These are phyloP conservation scores for Heliornis fulica DNA, from an alignment of 2,113 vertebrate genomes.

Conservation along the genomic window DNA sequence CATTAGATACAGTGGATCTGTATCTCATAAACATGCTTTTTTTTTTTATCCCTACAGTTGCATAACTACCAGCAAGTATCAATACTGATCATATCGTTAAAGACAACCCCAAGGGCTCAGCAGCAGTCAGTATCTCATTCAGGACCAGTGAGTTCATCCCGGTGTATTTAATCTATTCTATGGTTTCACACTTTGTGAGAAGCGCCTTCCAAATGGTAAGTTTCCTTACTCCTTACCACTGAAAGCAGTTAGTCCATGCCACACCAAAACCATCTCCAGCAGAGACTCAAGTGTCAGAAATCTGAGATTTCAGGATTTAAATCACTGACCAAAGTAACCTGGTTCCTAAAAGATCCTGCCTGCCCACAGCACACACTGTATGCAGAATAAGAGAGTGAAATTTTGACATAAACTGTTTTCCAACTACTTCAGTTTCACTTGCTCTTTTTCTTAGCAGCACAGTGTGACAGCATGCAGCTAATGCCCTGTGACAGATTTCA, in stretches of 20 bases:
- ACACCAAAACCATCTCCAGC: not conserved
- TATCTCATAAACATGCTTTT: rapidly evolving
- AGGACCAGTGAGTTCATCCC: not conserved
- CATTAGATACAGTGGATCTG: not conserved
- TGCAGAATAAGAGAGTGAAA: not conserved
- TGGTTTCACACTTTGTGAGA: not conserved
- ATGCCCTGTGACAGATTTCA: not conserved
- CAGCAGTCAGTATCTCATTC: not conserved
- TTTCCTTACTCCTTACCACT: not conserved
- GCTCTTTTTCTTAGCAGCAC: not conserved
- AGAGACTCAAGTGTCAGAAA: not conserved
- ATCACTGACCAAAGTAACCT: not conserved
- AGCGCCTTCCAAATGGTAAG: not conserved
- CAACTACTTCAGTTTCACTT: not conserved
- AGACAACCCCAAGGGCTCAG: not conserved
- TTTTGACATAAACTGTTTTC: not conserved
- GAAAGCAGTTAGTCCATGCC: not conserved
- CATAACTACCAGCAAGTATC: not conserved
- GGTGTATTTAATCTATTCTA: not conserved
- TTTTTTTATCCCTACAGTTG: not conserved
- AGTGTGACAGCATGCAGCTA: not conserved
- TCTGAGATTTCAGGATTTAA: not conserved
- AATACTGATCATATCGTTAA: not conserved
- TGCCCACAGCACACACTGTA: not conserved
- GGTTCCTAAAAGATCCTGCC: not conserved